These are phyloP conservation scores for Crotalus tigris DNA, from an alignment of 2,113 vertebrate species.

Conservation along the genomic window DNA sequence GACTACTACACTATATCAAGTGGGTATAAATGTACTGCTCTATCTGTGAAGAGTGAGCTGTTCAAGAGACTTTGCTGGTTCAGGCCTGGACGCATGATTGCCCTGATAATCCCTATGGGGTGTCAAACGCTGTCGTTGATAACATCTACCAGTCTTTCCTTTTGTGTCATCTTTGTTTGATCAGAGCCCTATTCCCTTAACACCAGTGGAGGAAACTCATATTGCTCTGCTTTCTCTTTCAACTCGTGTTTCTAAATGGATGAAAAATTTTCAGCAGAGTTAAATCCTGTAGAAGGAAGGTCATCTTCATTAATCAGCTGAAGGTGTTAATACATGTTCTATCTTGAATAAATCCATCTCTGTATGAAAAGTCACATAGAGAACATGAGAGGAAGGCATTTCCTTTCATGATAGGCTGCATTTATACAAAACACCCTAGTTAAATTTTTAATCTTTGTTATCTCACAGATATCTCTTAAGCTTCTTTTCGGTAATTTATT, in stretches of 20 bases:
- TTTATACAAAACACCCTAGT: neutral
- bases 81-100: neutral
- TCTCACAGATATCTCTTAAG: neutral
- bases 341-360: neutral
- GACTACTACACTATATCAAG: neutral
- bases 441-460: constrained; percentile 2
- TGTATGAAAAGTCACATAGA: neutral
- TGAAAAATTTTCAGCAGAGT: neutral
- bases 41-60: neutral
- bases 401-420: neutral
- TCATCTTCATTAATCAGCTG: neutral
- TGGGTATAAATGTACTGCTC: neutral
- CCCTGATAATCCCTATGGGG: neutral
- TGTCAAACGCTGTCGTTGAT: neutral
- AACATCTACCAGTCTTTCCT: neutral
- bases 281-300: neutral
- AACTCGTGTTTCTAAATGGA: neutral
- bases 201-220: neutral
- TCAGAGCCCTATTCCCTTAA: neutral
- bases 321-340: neutral
- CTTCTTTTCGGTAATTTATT: constrained; percentile 5
- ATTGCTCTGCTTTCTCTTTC: neutral
- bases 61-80: neutral
- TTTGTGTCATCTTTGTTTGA: neutral
- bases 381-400: neutral